phyloP scores from a whole-genome alignment of 2,113 vertebrate species.

The Daubentonia madagascariensis region DNA sequence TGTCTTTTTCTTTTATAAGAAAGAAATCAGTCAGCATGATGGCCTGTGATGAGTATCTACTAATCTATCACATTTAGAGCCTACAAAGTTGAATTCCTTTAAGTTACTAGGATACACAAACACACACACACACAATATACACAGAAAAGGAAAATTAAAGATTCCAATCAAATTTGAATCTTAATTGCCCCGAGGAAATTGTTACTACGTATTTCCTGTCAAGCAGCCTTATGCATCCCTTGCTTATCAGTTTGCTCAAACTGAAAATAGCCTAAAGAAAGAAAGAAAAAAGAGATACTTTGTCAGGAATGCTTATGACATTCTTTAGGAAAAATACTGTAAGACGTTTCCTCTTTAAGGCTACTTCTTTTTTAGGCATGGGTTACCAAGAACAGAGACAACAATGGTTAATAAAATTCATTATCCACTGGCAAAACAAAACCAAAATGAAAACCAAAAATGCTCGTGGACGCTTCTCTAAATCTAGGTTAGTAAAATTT shows the following conservation, averaged over 20 bases:
- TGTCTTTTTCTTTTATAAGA: neutral
- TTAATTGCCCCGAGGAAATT: neutral
- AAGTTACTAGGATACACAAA: neutral
- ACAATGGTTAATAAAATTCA: neutral
- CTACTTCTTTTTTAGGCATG: neutral
- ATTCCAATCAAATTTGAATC: neutral
- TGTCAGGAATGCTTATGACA: neutral
- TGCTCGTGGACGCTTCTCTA: neutral
- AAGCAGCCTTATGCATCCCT: neutral
- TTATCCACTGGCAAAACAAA: neutral
- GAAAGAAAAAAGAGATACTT: neutral
- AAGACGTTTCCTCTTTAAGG: neutral
- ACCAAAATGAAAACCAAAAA: neutral
- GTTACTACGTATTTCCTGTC: neutral
- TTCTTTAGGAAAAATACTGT: neutral
- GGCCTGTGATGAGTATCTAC: neutral
- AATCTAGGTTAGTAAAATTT: neutral
- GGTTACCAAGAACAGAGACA: neutral
- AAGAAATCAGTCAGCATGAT: neutral
- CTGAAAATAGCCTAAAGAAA: neutral
- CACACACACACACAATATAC: neutral
- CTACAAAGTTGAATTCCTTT: neutral
- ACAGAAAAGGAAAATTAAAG: neutral
- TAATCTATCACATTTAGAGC: neutral
- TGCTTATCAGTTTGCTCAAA: neutral